These are phyloP conservation scores for Eupithecia abbreviata DNA, from an alignment of 2,888 invertebrate genomes.

Conservation along the genomic window DNA sequence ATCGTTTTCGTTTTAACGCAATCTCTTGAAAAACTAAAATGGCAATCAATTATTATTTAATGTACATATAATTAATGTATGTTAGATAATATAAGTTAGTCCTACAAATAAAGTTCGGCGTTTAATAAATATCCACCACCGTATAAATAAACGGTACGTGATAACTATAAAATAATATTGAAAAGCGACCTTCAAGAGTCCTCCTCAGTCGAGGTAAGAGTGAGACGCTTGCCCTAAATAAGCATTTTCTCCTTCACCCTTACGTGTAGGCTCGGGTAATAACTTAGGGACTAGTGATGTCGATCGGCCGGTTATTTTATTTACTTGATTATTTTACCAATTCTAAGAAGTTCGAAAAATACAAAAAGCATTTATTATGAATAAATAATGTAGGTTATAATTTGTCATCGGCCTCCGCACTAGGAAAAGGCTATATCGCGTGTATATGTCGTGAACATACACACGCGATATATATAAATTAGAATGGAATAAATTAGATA, in stretches of 20 bases:
- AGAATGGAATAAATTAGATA: not conserved
- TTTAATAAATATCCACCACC: not conserved
- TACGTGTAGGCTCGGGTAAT: constrained; percentile 45
- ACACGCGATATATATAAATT: constrained; percentile 1
- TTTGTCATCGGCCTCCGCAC: not conserved
- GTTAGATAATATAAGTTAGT: not conserved
- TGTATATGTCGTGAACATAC: not conserved
- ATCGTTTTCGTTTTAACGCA: not conserved
- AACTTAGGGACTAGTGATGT: constrained; percentile 33
- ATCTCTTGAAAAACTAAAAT: not conserved
- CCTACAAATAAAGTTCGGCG: not conserved
- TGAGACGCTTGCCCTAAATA: constrained; percentile 50
- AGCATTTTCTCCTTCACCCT: constrained; percentile 58
- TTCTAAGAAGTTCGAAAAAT: not conserved
- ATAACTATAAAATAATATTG: constrained; percentile 68
- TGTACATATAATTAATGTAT: not conserved
- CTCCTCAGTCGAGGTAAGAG: constrained; percentile 35
- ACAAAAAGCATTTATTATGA: not conserved
- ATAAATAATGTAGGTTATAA: not conserved
- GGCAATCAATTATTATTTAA: not conserved
- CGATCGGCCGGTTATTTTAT: constrained; percentile 26
- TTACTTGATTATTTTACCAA: not conserved
- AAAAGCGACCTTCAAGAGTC: constrained; percentile 55
- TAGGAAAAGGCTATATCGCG: not conserved
- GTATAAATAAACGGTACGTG: constrained; percentile 43